phyloP scores from a whole-genome alignment of 2,888 invertebrate genomes.

The Biston betularia region DNA sequence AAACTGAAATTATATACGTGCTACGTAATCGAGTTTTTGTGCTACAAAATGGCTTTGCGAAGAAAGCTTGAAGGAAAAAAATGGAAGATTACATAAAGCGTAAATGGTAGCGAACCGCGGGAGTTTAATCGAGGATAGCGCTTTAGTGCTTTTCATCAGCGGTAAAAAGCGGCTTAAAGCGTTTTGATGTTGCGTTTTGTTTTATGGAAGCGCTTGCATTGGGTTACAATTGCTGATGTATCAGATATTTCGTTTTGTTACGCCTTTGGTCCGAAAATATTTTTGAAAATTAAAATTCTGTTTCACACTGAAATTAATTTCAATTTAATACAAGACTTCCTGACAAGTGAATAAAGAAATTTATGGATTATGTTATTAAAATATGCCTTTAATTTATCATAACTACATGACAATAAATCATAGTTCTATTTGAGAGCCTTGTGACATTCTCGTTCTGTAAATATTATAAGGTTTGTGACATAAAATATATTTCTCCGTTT shows the following conservation, averaged over 20 bases:
- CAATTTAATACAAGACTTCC: too few species aligned
- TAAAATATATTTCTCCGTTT: too few species aligned
- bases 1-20: slow-evolving; percentile 19
- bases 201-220: slow-evolving; percentile 11
- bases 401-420: too few species aligned
- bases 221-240: background rate
- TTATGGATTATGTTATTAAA: too few species aligned
- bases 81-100: slow-evolving; percentile 33
- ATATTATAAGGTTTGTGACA: too few species aligned
- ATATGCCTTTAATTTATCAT: too few species aligned
- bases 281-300: too few species aligned
- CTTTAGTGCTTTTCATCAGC: slow-evolving; percentile 34
- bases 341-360: too few species aligned
- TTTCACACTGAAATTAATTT: too few species aligned
- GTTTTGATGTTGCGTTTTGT: slow-evolving; percentile 26
- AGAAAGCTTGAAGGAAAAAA: slow-evolving; percentile 26
- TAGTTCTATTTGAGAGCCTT: too few species aligned
- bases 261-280: background rate
- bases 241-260: background rate
- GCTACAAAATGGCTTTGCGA: slow-evolving; percentile 22
- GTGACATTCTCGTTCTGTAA: too few species aligned
- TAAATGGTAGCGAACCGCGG: slow-evolving; percentile 28
- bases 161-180: slow-evolving; percentile 29
- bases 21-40: slow-evolving; percentile 31
- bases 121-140: slow-evolving; percentile 21